Base-by-base conservation (phyloP, 2,113 vertebrate genomes). In the Felis chaus region DNA sequence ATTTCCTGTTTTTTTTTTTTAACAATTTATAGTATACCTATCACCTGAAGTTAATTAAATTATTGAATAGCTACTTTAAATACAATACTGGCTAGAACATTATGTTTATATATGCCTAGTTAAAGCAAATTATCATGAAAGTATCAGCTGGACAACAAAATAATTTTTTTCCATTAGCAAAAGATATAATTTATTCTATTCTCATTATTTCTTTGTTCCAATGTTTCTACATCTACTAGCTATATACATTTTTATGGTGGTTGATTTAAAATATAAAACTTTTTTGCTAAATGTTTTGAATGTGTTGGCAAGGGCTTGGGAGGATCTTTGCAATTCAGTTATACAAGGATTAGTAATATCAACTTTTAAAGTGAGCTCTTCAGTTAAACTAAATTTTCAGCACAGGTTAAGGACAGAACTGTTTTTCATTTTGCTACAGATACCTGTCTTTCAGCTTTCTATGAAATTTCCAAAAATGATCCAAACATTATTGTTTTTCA, bases 141-240 rank as follows among this genome's bases (percentile, higher is more conserved):
- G 80, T 39, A 85, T 73, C 11, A 83, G 2, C 41, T 88, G 8
- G 9, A 65, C 65, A 80, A 76, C 27, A 81, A 92, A 95, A 78
- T 65, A 2, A 82, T 29, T 87, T 83, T 41, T 31, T 91, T 96
- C 14, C 31, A 63, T 95, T 94, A 89, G 55, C n/a, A 89, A 91
- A 78, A 73, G 3, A 23, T 85, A 1, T 10, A 31, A 31, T 85
- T 48, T 82, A 25, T 45, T 91, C 6, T 33, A 57, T 53, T 83
- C 25, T 4, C 29, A 79, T 82, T 87, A 63, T 89, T 95, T 92
- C 25, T 61, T 89, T 81, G 31, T 1, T 25, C 3, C 53, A 66
- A 1, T 87, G 0, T 80, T 79, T 89, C 21, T 7, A 61, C 50
- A 19, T 90, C 65, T 94, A 79, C 84, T 81, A 48, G 29, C 21